phyloP scores from a whole-genome alignment of 2,113 vertebrate species.

The Saguinus midas region DNA sequence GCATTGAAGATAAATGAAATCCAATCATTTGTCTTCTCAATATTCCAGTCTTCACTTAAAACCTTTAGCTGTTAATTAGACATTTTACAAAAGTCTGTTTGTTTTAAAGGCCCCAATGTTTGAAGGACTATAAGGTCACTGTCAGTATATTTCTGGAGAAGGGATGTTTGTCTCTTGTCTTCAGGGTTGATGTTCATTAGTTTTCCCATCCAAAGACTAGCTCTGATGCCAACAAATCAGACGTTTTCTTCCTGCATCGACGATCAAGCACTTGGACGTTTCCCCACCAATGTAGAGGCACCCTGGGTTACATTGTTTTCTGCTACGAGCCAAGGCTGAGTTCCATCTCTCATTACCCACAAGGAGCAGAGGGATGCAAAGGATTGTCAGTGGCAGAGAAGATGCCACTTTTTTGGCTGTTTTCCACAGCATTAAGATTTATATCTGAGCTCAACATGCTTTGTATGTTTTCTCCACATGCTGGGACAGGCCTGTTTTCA shows the following conservation, averaged over 20 bases:
- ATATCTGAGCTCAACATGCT: constrained; percentile 12
- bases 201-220: not conserved
- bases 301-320: not conserved
- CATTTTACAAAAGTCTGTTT: not conserved
- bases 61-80: not conserved
- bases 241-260: not conserved
- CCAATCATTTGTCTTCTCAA: not conserved
- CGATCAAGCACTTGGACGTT: not conserved
- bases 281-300: rapidly evolving
- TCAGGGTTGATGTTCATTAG: not conserved
- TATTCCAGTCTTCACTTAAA: not conserved
- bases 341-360: not conserved
- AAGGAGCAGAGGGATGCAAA: not conserved
- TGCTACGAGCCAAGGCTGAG: not conserved
- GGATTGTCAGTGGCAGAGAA: not conserved
- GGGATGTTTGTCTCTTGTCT: not conserved
- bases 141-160: not conserved
- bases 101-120: not conserved
- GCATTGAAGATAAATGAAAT: not conserved
- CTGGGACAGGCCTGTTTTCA: constrained; percentile 32
- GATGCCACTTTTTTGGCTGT: constrained; percentile 33
- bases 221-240: not conserved
- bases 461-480: constrained; percentile 27
- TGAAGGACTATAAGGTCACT: rapidly evolving
- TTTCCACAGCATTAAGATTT: constrained; percentile 30